These are phyloP conservation scores for Bufo bufo DNA, from an alignment of 2,113 vertebrate genomes.

Conservation along the genomic window DNA sequence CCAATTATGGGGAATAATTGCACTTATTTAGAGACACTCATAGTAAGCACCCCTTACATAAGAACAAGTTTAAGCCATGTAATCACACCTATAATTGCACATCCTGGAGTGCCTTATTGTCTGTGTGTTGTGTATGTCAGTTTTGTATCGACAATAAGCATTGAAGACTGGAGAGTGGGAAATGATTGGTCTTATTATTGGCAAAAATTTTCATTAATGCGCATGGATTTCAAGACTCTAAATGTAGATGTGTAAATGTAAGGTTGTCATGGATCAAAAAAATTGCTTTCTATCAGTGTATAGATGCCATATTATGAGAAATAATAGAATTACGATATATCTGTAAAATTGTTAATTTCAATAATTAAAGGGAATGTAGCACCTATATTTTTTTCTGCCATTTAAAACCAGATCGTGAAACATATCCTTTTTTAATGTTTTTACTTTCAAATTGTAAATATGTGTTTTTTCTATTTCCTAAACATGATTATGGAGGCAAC, in stretches of 20 bases:
- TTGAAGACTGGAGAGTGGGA: neutral
- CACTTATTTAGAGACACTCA: slow-evolving; percentile 42
- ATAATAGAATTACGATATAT: too few relatives aligned
- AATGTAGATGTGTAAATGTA: neutral
- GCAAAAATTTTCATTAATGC: neutral
- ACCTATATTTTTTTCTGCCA: too few relatives aligned
- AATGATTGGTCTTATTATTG: slow-evolving; percentile 33
- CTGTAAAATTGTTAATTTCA: too few relatives aligned
- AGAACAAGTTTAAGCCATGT: slow-evolving; percentile 20
- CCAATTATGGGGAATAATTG: slow-evolving; percentile 50
- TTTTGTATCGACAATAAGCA: neutral
- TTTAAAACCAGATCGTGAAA: too few relatives aligned
- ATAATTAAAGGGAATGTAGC: too few relatives aligned
- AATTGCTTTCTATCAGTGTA: neutral
- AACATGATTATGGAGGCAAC: too few relatives aligned
- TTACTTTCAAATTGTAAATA: too few relatives aligned
- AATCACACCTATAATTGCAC: slow-evolving; percentile 52
- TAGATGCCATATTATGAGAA: too few relatives aligned
- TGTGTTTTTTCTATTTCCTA: too few relatives aligned
- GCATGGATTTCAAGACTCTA: neutral
- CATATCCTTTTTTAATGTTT: too few relatives aligned
- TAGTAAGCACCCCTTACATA: slow-evolving; percentile 28
- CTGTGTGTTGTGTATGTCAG: slow-evolving; percentile 5
- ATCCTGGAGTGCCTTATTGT: slow-evolving; percentile 49
- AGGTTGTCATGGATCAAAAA: neutral